Evolutionary conservation across 2,113 vertebrate species (phyloP).

Genomic region (Jacana jacana): DNA sequence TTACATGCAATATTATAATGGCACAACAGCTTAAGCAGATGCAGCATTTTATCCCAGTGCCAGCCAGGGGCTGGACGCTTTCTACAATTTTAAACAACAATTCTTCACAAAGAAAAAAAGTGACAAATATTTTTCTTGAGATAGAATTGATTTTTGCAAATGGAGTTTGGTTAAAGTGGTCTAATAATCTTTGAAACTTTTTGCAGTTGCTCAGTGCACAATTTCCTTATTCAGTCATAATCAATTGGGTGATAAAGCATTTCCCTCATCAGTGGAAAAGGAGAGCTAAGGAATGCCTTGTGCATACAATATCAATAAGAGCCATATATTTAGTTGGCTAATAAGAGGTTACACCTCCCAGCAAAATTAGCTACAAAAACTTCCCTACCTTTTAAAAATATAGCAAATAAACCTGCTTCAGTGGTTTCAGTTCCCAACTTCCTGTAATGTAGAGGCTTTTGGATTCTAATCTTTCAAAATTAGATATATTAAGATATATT

Average conservation of each 20-base stretch:
- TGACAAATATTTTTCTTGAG: background rate
- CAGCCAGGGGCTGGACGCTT: background rate
- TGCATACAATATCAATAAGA: background rate
- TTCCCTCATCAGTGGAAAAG: conserved; percentile 39
- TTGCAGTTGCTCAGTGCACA: conserved; percentile 3
- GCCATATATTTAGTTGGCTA: background rate
- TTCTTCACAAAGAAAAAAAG: conserved; percentile 16
- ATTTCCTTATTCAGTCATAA: conserved; percentile 4
- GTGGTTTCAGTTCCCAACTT: background rate
- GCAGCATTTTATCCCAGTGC: background rate
- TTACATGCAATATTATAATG: conserved; percentile 35
- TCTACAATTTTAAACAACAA: background rate
- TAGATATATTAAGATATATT: background rate
- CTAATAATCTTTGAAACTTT: conserved; percentile 29
- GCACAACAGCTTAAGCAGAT: conserved; percentile 13
- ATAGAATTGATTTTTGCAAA: conserved; percentile 64
- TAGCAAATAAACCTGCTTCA: background rate
- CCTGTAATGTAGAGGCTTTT: background rate
- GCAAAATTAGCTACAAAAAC: background rate
- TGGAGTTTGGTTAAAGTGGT: background rate
- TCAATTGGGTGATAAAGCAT: conserved; percentile 8
- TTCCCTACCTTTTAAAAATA: background rate
- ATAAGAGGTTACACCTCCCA: background rate
- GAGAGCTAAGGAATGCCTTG: background rate
- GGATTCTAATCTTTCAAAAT: background rate